These are phyloP conservation scores for Gambusia yucatana DNA, from an alignment of 2,797 vertebrate genomes.

Conservation along the genomic window DNA sequence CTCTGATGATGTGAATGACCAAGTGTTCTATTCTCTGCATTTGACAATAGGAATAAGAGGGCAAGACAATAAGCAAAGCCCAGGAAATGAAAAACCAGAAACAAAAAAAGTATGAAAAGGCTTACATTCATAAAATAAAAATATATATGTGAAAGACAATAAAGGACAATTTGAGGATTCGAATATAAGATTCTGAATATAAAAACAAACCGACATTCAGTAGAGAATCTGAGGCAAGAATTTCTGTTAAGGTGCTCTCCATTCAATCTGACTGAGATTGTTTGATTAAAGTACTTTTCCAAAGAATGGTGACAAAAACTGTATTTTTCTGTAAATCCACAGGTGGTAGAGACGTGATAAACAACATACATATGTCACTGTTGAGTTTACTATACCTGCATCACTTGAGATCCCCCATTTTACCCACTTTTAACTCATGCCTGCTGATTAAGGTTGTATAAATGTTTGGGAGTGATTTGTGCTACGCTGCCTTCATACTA, in stretches of 20 bases:
- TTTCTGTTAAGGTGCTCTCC: background rate
- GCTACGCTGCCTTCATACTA: background rate
- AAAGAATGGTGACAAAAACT: background rate
- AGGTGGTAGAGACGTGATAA: background rate
- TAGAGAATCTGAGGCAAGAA: background rate
- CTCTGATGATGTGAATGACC: background rate
- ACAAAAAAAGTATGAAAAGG: background rate
- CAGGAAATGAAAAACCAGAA: background rate
- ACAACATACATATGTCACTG: constrained; percentile 13
- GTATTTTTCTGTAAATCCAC: background rate
- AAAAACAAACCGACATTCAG: background rate
- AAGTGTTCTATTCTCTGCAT: background rate
- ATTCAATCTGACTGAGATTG: background rate
- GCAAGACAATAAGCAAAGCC: background rate
- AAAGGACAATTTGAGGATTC: background rate
- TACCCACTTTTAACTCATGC: constrained; percentile 20
- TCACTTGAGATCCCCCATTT: constrained; percentile 25
- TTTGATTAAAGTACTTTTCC: background rate
- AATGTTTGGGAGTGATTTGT: constrained; percentile 50
- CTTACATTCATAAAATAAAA: background rate
- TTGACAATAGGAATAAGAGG: background rate
- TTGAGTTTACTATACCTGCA: constrained; percentile 10
- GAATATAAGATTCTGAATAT: background rate
- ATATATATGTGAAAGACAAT: background rate
- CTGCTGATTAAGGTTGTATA: constrained; percentile 36